A percentile compares a stretch with the other conserved stretches of the same genome.
phyloP scores from a whole-genome alignment of 2,113 vertebrate genomes.

The Larimichthys polyactis region DNA sequence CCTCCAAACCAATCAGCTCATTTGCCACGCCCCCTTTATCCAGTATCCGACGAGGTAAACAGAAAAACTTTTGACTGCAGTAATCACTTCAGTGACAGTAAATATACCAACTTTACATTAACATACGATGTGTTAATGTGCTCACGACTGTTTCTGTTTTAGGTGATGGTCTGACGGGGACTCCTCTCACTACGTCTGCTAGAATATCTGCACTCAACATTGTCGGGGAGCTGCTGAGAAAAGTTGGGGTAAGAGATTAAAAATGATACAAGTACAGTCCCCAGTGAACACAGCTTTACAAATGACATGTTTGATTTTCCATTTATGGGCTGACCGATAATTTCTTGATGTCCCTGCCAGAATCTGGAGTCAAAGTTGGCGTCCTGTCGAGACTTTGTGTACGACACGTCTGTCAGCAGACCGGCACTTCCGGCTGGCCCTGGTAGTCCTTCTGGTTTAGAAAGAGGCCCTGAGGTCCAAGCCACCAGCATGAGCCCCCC shows the following conservation, averaged over 20 bases:
- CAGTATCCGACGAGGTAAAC: constrained; percentile 86
- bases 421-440: constrained; percentile 71
- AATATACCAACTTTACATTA: background rate
- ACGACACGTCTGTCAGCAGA: constrained; percentile 88
- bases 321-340: background rate
- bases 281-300: background rate
- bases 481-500: constrained; percentile 78
- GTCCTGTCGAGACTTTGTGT: constrained; percentile 95
- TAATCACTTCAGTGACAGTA: background rate
- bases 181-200: constrained; percentile 94
- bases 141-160: constrained; percentile 30
- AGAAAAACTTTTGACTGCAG: background rate
- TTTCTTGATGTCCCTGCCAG: constrained; percentile 72
- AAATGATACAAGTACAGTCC: background rate
- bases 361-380: constrained; percentile 97
- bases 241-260: constrained; percentile 92
- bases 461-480: constrained; percentile 84
- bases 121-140: background rate
- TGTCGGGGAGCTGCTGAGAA: constrained; percentile 94
- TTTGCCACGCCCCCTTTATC: constrained; percentile 84
- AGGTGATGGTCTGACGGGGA: constrained; percentile 88
- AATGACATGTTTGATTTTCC: background rate
- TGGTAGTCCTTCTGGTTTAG: constrained; percentile 77
- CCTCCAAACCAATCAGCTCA: constrained; percentile 74
- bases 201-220: constrained; percentile 98